Percentiles rank a stretch among this genome's conserved stretches.
phyloP scores from a whole-genome alignment of 2,113 vertebrate genomes.

The Mormoops blainvillei region DNA sequence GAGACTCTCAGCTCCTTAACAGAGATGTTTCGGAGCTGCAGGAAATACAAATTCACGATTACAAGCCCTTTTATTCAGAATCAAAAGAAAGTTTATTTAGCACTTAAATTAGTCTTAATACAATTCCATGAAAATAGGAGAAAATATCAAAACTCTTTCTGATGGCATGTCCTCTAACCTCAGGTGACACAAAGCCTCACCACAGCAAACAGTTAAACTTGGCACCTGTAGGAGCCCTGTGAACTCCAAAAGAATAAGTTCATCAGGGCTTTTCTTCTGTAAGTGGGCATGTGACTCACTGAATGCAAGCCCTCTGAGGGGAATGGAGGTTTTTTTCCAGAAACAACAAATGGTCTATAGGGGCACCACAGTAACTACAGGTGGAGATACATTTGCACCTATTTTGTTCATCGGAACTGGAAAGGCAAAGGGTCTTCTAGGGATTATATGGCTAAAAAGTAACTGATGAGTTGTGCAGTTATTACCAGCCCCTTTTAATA shows the following conservation, averaged over 20 bases:
- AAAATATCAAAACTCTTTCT: neutral
- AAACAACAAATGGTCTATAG: neutral
- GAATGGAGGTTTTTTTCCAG: neutral
- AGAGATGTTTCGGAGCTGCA: too few relatives aligned
- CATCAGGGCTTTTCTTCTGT: neutral
- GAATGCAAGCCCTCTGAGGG: neutral
- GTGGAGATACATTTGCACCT: neutral
- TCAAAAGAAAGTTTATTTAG: slow-evolving; percentile 50
- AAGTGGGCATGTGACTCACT: neutral
- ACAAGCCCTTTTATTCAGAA: neutral
- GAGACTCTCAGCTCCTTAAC: too few relatives aligned
- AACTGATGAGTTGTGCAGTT: neutral
- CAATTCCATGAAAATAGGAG: neutral
- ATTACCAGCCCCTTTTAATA: too few relatives aligned
- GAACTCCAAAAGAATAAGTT: neutral
- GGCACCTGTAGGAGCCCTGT: neutral
- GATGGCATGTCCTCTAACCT: neutral
- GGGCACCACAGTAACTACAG: neutral
- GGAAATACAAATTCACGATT: too few relatives aligned
- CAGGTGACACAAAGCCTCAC: neutral
- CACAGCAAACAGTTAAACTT: neutral
- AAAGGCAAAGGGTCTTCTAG: neutral
- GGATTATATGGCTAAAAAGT: neutral
- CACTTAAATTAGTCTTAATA: slow-evolving; percentile 52
- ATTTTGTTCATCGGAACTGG: neutral